Base-by-base conservation (phyloP, 2,888 invertebrate species). In the Muschampia plurimacula region DNA sequence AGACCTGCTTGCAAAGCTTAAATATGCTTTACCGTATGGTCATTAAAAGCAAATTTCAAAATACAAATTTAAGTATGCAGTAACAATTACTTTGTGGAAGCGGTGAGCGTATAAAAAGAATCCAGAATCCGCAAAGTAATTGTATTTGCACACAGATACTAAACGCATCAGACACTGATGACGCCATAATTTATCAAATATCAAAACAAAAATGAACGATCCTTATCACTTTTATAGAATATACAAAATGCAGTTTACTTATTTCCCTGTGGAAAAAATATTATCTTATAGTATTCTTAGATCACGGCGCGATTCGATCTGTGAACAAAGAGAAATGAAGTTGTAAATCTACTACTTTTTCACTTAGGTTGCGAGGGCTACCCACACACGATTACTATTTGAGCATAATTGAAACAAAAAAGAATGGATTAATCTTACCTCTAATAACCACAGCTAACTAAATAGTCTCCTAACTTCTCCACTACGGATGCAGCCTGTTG, bases 391-490 rank as follows among this genome's bases (percentile, higher is more conserved):
- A 22, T 22, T 22, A 22, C 22, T 22, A 44, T 44, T 44, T 44
- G 44, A 44, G 7, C 39, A 39, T 39, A 39, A 39, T 39, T 39
- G 4, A 39, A 39, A 39, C 36, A 55, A 59, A 49, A 12, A 15
- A 52, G 39, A 32, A 15, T 22, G 64, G n/a, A 49, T 7, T 7
- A n/a, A 41, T 62, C 91, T 88, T 86, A 96, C 96, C 96, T 96
- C 97, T 98, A 98, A 97, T 98, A 98, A 96, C 98, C 98, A 96
- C 98, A 98, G 96, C 96, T 97, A 96, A 98, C 96, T 96, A 98
- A 97, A 97, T 98, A 98, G 95, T 98, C 98, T 96, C 98, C 98
- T 96, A 98, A 96, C 96, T 98, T 98, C 96, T 98, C 98, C 95
- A 98, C 98, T 95, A 98, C 98, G 85, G 98, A 98, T 94, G 98